Percentiles rank a stretch among this genome's conserved stretches.
Conservation (phyloP, 2,888 invertebrate species). For the Fragum sueziense region DNA sequence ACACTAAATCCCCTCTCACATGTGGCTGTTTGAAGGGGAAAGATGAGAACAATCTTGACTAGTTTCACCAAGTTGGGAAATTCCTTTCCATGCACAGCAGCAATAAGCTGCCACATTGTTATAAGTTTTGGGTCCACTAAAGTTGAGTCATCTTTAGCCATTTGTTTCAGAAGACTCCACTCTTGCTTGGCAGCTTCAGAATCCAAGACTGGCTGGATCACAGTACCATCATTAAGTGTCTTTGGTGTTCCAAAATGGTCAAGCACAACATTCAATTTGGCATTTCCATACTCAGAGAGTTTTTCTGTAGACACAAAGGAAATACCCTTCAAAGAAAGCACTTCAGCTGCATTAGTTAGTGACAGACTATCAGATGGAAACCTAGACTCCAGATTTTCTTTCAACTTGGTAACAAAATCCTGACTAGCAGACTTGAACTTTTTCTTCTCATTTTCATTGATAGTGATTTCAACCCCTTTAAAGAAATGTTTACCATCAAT, state of each 20-base stretch:
- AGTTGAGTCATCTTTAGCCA: no score
- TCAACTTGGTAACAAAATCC: no score
- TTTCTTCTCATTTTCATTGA: slow-evolving; percentile 11
- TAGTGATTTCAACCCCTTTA: slow-evolving; percentile 7
- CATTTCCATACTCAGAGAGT: slow-evolving; percentile 11
- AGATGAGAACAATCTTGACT: neutral
- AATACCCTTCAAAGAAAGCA: slow-evolving; percentile 12
- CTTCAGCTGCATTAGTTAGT: slow-evolving; percentile 24
- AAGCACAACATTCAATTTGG: slow-evolving; percentile 7
- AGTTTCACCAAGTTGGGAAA: slow-evolving; percentile 4
- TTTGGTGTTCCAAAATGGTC: slow-evolving; percentile 1
- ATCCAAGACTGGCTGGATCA: neutral
- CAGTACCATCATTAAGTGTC: no score
- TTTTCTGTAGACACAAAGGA: slow-evolving; percentile 8
- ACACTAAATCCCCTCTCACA: slow-evolving; percentile 17
- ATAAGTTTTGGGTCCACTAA: neutral
- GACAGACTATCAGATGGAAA: slow-evolving; percentile 21
- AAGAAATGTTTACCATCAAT: slow-evolving; percentile 9
- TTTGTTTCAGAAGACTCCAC: no score
- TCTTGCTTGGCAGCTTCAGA: neutral
- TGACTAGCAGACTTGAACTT: slow-evolving; percentile 4
- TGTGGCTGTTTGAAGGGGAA: neutral
- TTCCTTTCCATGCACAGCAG: neutral
- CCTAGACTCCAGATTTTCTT: slow-evolving; percentile 25
- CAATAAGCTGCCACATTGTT: no score